Evolutionary conservation across 2,888 invertebrate genomes (phyloP), one percentile per base, ranked within the genome.

Genomic region (Drosophila melanosoma): DNA sequence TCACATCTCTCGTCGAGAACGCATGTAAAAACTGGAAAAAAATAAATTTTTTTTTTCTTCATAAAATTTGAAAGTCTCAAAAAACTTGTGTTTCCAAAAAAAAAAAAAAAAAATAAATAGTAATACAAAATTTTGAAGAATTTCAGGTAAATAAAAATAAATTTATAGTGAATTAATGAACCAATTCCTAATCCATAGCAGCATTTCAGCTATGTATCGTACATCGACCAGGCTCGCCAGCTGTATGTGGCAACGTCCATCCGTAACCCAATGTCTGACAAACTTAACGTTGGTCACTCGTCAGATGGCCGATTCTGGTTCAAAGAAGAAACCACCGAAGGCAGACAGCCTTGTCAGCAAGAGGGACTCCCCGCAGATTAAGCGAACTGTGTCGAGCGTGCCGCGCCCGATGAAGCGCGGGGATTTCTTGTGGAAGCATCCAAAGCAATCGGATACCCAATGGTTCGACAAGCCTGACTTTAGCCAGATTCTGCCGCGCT

Each of bases 401-500:
- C 51, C 33, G 2, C 51, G 69, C 0, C 58, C 45, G 0, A 23
- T 74, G 1, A 57, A 57, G n/a, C 80, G 86, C 0, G 86, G 87
- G 71, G 67, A 74, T 7, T 79, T 79, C 29, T 64, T 85, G 80
- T 80, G 82, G 83, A 52, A 45, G n/a, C n/a, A n/a, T n/a, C n/a
- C n/a, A n/a, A n/a, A n/a, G n/a, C n/a, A n/a, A n/a, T n/a, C n/a
- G n/a, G n/a, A n/a, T n/a, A n/a, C n/a, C n/a, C n/a, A n/a, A n/a
- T n/a, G n/a, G n/a, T n/a, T n/a, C n/a, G n/a, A n/a, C 6, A 69
- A 66, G 23, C 82, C 86, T 1, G 82, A 87, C 45, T 86, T 86
- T 33, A 52, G 59, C 0, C 74, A 64, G 5, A 82, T 79, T 0
- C 82, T 82, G 42, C 86, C 84, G 2, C 32, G 35, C 0, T 23